A percentile compares a stretch with the other conserved stretches of the same genome.
phyloP scores from a whole-genome alignment of 2,113 vertebrate species.

The Larimichthys polyactis region DNA sequence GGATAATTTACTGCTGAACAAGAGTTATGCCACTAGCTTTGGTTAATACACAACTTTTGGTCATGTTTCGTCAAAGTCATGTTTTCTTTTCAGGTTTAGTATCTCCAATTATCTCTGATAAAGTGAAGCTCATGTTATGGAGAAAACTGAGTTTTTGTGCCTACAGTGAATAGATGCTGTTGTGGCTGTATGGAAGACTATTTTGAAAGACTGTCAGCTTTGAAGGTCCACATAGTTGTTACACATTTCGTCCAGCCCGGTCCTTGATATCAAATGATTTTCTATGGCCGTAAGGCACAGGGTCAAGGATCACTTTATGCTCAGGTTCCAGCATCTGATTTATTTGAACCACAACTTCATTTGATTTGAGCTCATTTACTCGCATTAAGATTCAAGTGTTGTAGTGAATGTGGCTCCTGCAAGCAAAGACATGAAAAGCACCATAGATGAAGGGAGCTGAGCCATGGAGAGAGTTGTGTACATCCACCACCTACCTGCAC shows the following conservation, averaged over 20 bases:
- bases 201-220: constrained; percentile 43
- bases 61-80: not conserved
- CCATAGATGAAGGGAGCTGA: constrained; percentile 74
- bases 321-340: constrained; percentile 60
- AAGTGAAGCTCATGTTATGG: constrained; percentile 8
- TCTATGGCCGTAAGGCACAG: constrained; percentile 42
- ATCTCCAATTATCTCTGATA: constrained; percentile 34
- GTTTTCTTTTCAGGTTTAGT: constrained; percentile 23
- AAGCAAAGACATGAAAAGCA: constrained; percentile 79
- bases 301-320: constrained; percentile 57
- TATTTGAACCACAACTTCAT: constrained; percentile 69
- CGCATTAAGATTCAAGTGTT: constrained; percentile 76
- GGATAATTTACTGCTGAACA: constrained; percentile 5
- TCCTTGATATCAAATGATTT: constrained; percentile 61
- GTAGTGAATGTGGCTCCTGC: constrained; percentile 70
- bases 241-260: constrained; percentile 23
- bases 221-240: constrained; percentile 46
- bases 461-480: constrained; percentile 72
- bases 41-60: constrained; percentile 9
- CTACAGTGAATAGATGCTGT: constrained; percentile 23
- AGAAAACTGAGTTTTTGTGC: constrained; percentile 28
- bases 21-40: constrained; percentile 18
- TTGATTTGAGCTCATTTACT: constrained; percentile 77
- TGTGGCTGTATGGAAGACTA: constrained; percentile 21
- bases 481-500: constrained; percentile 71